Base-by-base conservation (phyloP, 1,140 invertebrate species). In the Parapsyche elsis region DNA sequence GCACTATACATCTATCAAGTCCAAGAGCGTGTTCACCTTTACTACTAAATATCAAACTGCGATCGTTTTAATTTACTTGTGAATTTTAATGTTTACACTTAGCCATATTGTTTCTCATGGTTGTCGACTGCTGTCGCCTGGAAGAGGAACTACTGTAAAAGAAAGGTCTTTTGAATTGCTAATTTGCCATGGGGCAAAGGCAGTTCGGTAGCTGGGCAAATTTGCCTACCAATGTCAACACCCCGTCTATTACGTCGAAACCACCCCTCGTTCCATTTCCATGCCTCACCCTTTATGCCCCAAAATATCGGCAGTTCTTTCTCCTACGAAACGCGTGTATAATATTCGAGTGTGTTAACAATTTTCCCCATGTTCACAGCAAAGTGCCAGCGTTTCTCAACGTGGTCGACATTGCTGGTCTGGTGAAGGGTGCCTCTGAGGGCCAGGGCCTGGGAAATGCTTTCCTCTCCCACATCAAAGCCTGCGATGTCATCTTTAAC, bases 401-500 rank as follows among this genome's bases (percentile, higher is more conserved):
- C 86, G 94, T 99, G 21, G 96, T 98, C 7, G 99, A 99, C 86
- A 99, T 99, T 85, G 99, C 99, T 70, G 99, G 99, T 7, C 89
- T 99, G 73, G 98, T 99, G 4, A 98, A 99, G 86, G 99, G 98
- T 49, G 98, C 98, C 2, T 94, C 97, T 16, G 97, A 99, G 88
- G 99, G 98, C 0, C 97, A 99, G 89, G 99, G 99, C 1, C 89
- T 99, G 16, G 99, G 99, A 85, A 99, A 99, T 88, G 97, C 96
- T 80, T 99, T 99, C 88, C 91, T 99, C 4, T 99, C 98, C 1
- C 97, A 99, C 88, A 99, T 99, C 84, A 97, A 94, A 87, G 98
- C 98, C 7, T 99, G 99, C 87, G 99, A 99, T 89, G 97, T 97
- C n/a, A 94, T 99, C 83, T 99, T 99, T 87, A 98, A 99, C 89